Evolutionary conservation across 2,113 vertebrate genomes (phyloP), one percentile per base, ranked within the genome.

Genomic region (Crotalus helleri): DNA sequence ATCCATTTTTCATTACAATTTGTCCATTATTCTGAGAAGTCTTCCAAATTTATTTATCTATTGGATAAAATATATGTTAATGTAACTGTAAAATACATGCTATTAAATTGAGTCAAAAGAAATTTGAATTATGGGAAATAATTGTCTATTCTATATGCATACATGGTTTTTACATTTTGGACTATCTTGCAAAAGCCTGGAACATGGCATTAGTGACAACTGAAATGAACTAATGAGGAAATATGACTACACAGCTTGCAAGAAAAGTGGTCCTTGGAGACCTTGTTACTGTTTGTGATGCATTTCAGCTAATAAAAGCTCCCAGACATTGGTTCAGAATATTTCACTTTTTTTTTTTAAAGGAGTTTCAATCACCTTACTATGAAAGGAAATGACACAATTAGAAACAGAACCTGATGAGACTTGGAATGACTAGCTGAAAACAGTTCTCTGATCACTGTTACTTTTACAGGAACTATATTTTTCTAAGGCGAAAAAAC

Each of bases 241-340:
- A 98, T 97, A 97, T 97, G 98, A 98, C 97, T 97, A 95, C 90
- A 92, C 15, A 94, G 96, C 96, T 97, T 97, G 97, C 91, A 93
- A 96, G 88, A 92, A 96, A 96, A 97, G 97, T 96, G 96, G 96
- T 98, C 98, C 98, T 97, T 90, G 51, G 98, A 99, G 98, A 98
- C 97, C 98, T 98, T 98, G 98, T 99, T 99, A 99, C 97, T 96
- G 97, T 95, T 97, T 96, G 96, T 97, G 97, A 98, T 94, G 96
- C 95, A 96, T 96, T 97, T 98, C 92, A 95, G 94, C 97, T 98
- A 99, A 99, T 97, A 98, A 98, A 98, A 98, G 96, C 95, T 98
- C 97, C 98, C 97, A 98, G 96, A 96, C 95, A 95, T 93, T 95
- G 94, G 94, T 96, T 97, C 95, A 88, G 95, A 95, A 97, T 94